These are phyloP conservation scores for Clitarchus hookeri DNA, from an alignment of 2,888 invertebrate genomes.

Conservation along the genomic window DNA sequence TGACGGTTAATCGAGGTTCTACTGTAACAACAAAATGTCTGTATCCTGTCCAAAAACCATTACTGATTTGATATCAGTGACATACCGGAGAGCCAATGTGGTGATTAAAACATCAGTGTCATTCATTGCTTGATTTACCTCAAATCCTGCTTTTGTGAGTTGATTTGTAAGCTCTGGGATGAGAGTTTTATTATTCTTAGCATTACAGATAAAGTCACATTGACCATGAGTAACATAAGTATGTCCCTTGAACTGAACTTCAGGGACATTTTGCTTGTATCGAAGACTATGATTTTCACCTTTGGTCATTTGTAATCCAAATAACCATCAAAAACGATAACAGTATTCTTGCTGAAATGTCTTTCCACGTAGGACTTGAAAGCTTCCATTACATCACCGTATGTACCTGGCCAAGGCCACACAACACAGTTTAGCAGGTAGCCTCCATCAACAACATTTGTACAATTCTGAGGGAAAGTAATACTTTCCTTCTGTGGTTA, in stretches of 20 bases:
- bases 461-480: conserved; percentile 18
- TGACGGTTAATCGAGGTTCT: no score
- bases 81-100: neutral
- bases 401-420: conserved; percentile 21
- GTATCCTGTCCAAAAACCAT: no score
- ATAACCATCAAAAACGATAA: neutral
- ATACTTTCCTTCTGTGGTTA: conserved; percentile 5
- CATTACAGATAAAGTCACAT: conserved; percentile 10
- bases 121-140: neutral
- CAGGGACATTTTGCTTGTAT: conserved; percentile 11
- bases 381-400: neutral
- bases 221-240: neutral
- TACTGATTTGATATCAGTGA: no score
- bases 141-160: neutral
- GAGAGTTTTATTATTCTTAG: conserved; percentile 14
- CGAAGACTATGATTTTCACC: neutral
- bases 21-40: no score
- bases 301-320: neutral
- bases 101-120: neutral
- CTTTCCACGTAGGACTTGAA: conserved; percentile 10
- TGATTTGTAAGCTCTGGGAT: neutral
- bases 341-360: neutral
- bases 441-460: conserved; percentile 4
- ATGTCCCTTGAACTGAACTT: conserved; percentile 22
- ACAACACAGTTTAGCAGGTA: conserved; percentile 16